Base-by-base conservation (phyloP, 2,888 invertebrate species). In the Proisotoma minuta region DNA sequence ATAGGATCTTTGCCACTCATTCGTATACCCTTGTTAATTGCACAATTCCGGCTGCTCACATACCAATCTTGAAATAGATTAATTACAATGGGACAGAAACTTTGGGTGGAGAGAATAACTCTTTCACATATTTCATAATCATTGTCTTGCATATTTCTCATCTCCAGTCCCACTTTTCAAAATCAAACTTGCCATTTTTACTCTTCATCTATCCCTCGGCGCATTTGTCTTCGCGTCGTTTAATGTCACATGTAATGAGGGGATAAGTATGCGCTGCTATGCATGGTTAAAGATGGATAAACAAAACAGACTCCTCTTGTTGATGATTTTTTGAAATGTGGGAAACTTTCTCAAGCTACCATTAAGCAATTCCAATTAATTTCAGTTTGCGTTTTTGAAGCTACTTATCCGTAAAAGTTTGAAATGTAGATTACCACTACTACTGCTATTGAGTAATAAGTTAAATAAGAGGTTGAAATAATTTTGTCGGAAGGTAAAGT, bases 11-110 rank as follows among this genome's bases (percentile, higher is more conserved):
- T 43, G 27, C 66, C 63, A 66, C 63, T 63, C 66, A 66, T 63
- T 66, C n/a, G n/a, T n/a, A n/a, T n/a, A n/a, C 63, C 64, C 62
- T 67, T 62, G 64, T 67, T 67, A 67, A 67, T 67, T 67, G 67
- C 60, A 59, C 67, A 63, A 67, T 67, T 67, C 64, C 67, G 57
- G 58, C 57, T 62, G 62, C 57, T 63, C 67, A 64, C 67, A 67
- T 67, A 67, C 64, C 67, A 67, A 67, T 64, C 64, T 63, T 59
- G 67, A 67, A 64, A 64, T 64, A 64, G 67, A 67, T 67, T 67
- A 67, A 67, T 67, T 67, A 62, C 64, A 62, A 64, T 48, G 57
- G 59, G 59, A 62, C 53, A 64, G 63, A 63, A 39, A 29, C 54
- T 59, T 59, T 49, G 59, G 62, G 58, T 52, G 58, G 57, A 53